Evolutionary conservation across 2,797 vertebrate species (phyloP).

Genomic region (Poliocrania exsul): DNA sequence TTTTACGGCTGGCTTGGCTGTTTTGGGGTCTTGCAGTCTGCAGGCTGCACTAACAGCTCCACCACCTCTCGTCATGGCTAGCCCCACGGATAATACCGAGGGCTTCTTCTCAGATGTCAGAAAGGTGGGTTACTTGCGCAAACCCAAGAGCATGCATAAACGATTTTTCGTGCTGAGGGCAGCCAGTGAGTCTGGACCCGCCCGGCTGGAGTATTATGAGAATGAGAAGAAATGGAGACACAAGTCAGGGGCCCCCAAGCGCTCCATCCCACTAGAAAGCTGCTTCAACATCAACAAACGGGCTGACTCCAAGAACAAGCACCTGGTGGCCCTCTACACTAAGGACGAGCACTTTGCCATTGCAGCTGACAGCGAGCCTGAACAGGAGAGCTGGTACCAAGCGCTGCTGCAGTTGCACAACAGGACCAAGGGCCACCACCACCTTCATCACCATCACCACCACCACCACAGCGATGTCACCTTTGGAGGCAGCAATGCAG

Average conservation of each 20-base stretch:
- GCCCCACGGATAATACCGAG: slow-evolving; percentile 81
- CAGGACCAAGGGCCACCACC: slow-evolving; percentile 82
- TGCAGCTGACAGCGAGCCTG: slow-evolving; percentile 86
- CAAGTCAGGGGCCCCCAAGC: slow-evolving; percentile 88
- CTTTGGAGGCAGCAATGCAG: slow-evolving; percentile 59
- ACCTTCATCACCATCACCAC: slow-evolving; percentile 65
- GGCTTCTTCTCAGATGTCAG: slow-evolving; percentile 89
- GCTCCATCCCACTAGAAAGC: slow-evolving; percentile 87
- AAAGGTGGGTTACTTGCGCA: slow-evolving; percentile 92
- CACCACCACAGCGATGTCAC: slow-evolving; percentile 69
- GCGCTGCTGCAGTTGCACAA: slow-evolving; percentile 87
- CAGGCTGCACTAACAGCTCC: neutral
- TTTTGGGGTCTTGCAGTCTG: neutral
- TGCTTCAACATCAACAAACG: slow-evolving; percentile 93
- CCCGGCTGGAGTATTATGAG: slow-evolving; percentile 90
- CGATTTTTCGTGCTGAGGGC: slow-evolving; percentile 89
- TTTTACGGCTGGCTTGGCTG: neutral
- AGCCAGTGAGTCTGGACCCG: slow-evolving; percentile 84
- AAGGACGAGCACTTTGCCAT: slow-evolving; percentile 90
- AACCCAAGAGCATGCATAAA: slow-evolving; percentile 93
- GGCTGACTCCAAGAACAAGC: slow-evolving; percentile 90
- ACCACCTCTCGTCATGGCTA: slow-evolving; percentile 76
- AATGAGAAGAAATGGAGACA: slow-evolving; percentile 93
- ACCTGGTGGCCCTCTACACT: slow-evolving; percentile 89
- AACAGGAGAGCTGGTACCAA: slow-evolving; percentile 89